phyloP scores from a whole-genome alignment of 2,888 invertebrate species.

The Drosophila neotestacea region DNA sequence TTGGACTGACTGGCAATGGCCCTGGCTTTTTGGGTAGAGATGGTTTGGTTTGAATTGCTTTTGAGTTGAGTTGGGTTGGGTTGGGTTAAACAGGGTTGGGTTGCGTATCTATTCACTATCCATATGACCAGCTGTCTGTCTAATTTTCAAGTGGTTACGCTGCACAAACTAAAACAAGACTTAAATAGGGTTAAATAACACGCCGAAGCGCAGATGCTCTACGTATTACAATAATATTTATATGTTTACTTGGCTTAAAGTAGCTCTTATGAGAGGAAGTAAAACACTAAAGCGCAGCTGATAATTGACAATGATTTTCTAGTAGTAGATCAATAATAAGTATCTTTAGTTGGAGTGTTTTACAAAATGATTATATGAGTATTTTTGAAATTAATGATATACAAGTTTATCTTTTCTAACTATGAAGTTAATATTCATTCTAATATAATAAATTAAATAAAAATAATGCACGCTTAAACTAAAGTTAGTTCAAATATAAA shows the following conservation, averaged over 20 bases:
- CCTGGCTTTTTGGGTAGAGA: conserved; percentile 23
- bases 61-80: conserved; percentile 17
- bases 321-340: background rate
- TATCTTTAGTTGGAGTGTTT: background rate
- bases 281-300: background rate
- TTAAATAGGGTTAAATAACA: conserved; percentile 1
- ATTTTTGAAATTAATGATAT: background rate
- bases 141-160: conserved; percentile 60
- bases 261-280: background rate
- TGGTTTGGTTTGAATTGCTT: conserved; percentile 12
- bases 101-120: conserved; percentile 33
- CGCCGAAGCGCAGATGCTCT: conserved; percentile 28
- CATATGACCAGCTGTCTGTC: conserved; percentile 57
- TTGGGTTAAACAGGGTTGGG: conserved; percentile 3
- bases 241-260: conserved; percentile 1
- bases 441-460: no score
- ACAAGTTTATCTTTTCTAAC: no score
- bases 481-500: no score
- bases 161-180: conserved; percentile 47
- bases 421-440: no score
- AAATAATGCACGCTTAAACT: no score
- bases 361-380: background rate
- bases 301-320: background rate
- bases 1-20: conserved; percentile 30
- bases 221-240: conserved; percentile 7